Conservation (phyloP, 2,888 invertebrate genomes). For the Gnatocerus cornutus region DNA sequence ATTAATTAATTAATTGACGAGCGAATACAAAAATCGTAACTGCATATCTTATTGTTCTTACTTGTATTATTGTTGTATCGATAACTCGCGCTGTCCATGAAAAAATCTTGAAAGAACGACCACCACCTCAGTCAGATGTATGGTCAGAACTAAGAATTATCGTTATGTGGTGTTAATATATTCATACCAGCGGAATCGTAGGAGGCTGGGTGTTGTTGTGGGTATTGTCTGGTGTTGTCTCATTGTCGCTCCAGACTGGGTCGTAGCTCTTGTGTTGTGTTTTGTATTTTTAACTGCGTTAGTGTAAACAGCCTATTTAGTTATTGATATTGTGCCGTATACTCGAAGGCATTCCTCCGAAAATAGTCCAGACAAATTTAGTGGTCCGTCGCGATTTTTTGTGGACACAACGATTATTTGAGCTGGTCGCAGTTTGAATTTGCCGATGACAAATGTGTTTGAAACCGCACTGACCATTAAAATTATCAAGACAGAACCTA, state of each 20-base stretch:
- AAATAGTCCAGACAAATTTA: conserved; percentile 42
- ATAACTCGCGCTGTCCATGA: neutral
- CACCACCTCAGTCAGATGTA: conserved; percentile 23
- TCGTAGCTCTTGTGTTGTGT: conserved; percentile 62
- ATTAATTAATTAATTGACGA: too few species aligned
- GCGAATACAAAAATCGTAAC: too few species aligned
- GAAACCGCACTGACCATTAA: conserved; percentile 61
- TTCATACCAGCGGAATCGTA: conserved; percentile 66
- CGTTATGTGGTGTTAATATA: conserved; percentile 68
- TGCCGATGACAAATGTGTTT: conserved; percentile 55
- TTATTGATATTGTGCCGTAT: conserved; percentile 44
- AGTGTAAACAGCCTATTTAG: conserved; percentile 50
- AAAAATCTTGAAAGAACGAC: neutral
- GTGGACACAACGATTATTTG: conserved; percentile 11
- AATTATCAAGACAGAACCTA: conserved; percentile 62
- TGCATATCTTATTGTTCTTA: too few species aligned
- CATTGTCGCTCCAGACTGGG: conserved; percentile 59
- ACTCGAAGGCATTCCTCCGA: conserved; percentile 34
- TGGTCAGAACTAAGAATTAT: conserved; percentile 61
- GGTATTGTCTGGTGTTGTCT: conserved; percentile 61
- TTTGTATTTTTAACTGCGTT: conserved; percentile 57
- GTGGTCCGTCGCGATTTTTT: conserved; percentile 36
- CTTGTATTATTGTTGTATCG: neutral
- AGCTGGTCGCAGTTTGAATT: conserved; percentile 22
- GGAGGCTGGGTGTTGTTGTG: conserved; percentile 61